phyloP scores from a whole-genome alignment of 37 sponge, comb jelly and placozoan species.

The Chondrosia reniformis region DNA sequence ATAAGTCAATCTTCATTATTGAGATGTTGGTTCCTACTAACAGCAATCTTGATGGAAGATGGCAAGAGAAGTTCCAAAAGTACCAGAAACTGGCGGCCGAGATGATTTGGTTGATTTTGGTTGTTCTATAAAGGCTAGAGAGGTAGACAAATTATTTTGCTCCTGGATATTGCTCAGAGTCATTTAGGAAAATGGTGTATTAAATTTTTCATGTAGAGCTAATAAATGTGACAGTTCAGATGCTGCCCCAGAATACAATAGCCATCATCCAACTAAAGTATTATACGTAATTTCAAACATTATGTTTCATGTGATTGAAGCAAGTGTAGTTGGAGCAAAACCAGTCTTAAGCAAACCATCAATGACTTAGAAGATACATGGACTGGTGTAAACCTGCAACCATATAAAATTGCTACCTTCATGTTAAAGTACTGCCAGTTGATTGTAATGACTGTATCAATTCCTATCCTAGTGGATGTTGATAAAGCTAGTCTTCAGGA shows the following conservation, averaged over 20 bases:
- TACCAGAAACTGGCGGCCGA: too few species aligned
- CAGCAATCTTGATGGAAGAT: too few species aligned
- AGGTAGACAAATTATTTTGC: conserved; percentile 1
- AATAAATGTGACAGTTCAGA: conserved; percentile 7
- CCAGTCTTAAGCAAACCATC: conserved; percentile 20
- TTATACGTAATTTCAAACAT: conserved; percentile 21
- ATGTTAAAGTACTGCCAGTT: too few species aligned
- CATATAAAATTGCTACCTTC: too few species aligned
- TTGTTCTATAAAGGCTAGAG: neutral
- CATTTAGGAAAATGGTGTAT: too few species aligned
- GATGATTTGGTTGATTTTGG: conserved; percentile 7
- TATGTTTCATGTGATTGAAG: neutral
- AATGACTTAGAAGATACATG: conserved; percentile 12
- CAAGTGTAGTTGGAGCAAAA: neutral
- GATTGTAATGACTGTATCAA: neutral
- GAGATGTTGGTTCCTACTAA: too few species aligned
- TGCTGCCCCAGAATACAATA: conserved; percentile 21
- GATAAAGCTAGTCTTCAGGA: neutral
- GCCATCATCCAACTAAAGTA: conserved; percentile 24
- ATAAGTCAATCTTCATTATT: too few species aligned
- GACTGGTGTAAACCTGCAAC: neutral
- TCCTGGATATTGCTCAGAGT: conserved; percentile 9
- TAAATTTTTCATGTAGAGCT: conserved; percentile 7
- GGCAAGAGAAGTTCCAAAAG: too few species aligned
- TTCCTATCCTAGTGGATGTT: neutral